Base-by-base conservation (phyloP, 2,797 vertebrate genomes). In the Galaxias olidus region DNA sequence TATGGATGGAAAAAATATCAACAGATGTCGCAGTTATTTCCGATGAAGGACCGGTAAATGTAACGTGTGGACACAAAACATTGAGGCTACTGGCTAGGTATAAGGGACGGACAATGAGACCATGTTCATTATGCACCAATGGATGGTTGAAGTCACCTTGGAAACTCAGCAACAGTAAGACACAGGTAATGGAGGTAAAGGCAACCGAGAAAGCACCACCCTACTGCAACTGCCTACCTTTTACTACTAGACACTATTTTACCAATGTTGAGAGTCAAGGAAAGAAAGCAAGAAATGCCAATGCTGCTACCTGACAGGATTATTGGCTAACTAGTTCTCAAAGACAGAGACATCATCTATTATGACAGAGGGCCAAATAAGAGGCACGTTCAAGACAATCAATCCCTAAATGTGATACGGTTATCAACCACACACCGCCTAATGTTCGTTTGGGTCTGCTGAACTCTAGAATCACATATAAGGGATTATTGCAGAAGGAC, bases 381-480 rank as follows among this genome's bases (percentile, higher is more conserved):
- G 46, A 47, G 46, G 14, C 4, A 10, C 14, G 9, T 47, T 47
- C 14, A 4, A 47, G 46, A 4, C 46, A 14, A 47, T 47, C 18
- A 20, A 20, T 40, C 30, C 6, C 12, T 20, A 5, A 14, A 30
- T 12, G 6, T 54, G 20, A 8, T n/a, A 40, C 12, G 11, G 8
- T 30, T 30, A 66, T 66, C 47, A 44, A 17, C 30, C 64, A 59
- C 17, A 51, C 48, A 15, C 55, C 10, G 14, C 20, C 53, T 43
- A 10, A 18, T 17, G 50, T 53, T 59, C 47, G 50, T 19, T 45
- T 44, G 58, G 8, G 45, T 45, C 41, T 14, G 59, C 53, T 56
- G 59, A 74, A 30, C 45, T 13, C 59, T 20, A 30, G 11, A 49
- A 66, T 59, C 65, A 67, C 20, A 53, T 43, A 40, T 19, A 59